A percentile compares a stretch with the other conserved stretches of the same genome.
These are phyloP conservation scores for Drosophila mayri DNA, from an alignment of 1,140 invertebrate genomes.

Conservation along the genomic window DNA sequence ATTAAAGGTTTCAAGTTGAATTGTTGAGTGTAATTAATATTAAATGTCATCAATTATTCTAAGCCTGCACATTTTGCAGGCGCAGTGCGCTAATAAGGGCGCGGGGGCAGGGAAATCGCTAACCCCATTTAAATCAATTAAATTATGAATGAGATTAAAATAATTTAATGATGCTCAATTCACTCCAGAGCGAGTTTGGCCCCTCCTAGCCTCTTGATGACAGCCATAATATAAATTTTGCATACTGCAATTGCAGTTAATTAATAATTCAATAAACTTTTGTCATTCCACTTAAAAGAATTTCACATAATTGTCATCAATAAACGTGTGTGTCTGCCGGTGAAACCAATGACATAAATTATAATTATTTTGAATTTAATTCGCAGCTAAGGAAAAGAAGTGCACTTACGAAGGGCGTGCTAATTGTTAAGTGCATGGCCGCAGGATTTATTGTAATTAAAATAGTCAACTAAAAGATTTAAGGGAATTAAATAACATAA, in stretches of 20 bases:
- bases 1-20: constrained; percentile 66
- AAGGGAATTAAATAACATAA: constrained; percentile 26
- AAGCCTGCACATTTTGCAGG: constrained; percentile 49
- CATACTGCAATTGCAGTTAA: constrained; percentile 75
- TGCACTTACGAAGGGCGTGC: constrained; percentile 27
- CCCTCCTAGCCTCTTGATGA: constrained; percentile 53
- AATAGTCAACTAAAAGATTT: constrained; percentile 13
- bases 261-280: constrained; percentile 79
- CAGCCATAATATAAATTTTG: constrained; percentile 76
- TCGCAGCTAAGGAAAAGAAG: constrained; percentile 30
- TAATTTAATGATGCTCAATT: constrained; percentile 68
- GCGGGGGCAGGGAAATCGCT: constrained; percentile 15
- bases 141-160: constrained; percentile 83
- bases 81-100: neutral
- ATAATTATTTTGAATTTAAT: constrained; percentile 55
- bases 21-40: constrained; percentile 71
- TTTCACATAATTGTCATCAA: constrained; percentile 68
- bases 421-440: constrained; percentile 25
- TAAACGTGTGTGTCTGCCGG: constrained; percentile 15
- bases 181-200: constrained; percentile 1
- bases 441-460: constrained; percentile 28
- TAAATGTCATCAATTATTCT: constrained; percentile 80
- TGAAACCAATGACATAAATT: constrained; percentile 57
- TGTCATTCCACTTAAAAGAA: constrained; percentile 66
- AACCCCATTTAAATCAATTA: constrained; percentile 76